Evolutionary conservation across 1,140 invertebrate genomes (phyloP), one percentile per base, ranked within the genome.

Genomic region (Neuroterus valhalla): DNA sequence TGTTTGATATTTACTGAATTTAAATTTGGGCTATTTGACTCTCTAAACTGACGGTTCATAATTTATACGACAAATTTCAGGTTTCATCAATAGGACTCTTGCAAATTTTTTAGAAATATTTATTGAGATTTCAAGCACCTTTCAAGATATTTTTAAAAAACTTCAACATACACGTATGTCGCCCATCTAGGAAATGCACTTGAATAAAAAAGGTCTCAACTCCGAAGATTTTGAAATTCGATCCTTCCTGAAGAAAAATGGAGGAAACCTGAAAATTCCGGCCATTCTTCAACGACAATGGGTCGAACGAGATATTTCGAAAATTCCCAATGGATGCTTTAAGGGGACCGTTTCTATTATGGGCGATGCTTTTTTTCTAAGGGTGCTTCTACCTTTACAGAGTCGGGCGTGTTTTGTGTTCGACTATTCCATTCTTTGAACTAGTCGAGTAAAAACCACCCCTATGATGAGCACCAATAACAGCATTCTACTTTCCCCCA

Each of bases 401-500:
- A 72, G 78, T 71, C 82, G 80, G 75, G 77, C 78, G 77, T 79
- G 80, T 85, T 88, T 86, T 84, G 84, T 83, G 75, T 66, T 74
- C 77, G 81, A 75, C 72, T 83, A 71, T 80, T 85, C 84, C 82
- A 86, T 88, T 87, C 86, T 86, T 85, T 80, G 80, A 76, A 80
- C 71, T 81, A 85, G 86, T 71, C 80, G 82, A 82, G 77, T 85
- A 87, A 88, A 88, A 89, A 89, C 88, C 87, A 88, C 86, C 88
- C 87, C 86, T 88, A 77, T 84, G 80, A 81, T 82, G 79, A 80
- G 83, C 74, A 82, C 88, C 88, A 89, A 89, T 89, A 73, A 79
- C 81, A 81, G 71, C 42, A 62, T 71, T 15, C 52, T 17, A 45
- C 62, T 68, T 67, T 46, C 43, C 75, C 79, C 72, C 75, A 72